Percentiles rank a stretch among this genome's conserved stretches.
These are phyloP conservation scores for Heliconius eleuchia DNA, from an alignment of 1,140 invertebrate genomes.

Conservation along the genomic window DNA sequence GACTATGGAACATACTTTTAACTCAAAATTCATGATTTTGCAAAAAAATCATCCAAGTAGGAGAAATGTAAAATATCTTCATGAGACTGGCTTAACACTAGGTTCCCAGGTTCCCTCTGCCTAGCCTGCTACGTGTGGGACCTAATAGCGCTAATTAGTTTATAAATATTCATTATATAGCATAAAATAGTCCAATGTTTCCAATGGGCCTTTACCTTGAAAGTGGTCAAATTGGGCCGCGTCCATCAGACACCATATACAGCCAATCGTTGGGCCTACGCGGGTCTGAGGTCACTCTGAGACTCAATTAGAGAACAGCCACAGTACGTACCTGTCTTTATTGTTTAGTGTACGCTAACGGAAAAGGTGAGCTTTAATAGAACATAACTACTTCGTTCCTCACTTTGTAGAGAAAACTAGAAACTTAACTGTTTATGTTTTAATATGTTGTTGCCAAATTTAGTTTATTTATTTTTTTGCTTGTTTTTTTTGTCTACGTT, in stretches of 20 bases:
- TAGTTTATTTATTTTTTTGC: background rate
- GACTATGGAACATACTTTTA: no score
- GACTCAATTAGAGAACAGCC: conserved; percentile 39
- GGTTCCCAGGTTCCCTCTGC: no score
- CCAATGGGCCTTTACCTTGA: conserved; percentile 28
- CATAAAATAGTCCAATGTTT: background rate
- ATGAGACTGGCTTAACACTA: no score
- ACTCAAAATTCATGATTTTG: no score
- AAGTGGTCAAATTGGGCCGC: conserved; percentile 52
- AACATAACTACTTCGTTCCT: background rate
- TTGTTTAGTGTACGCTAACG: conserved; percentile 26
- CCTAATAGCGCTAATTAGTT: background rate
- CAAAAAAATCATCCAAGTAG: no score
- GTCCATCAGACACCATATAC: conserved; percentile 60
- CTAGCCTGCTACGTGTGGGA: no score
- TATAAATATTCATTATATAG: background rate
- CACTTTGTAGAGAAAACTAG: background rate
- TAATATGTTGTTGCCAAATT: background rate
- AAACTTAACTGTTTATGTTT: background rate
- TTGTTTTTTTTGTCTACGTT: no score
- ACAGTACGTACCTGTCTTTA: conserved; percentile 42
- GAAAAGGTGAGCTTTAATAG: conserved; percentile 8
- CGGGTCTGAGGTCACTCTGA: conserved; percentile 46
- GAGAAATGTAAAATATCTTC: no score
- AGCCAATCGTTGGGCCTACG: conserved; percentile 63